Evolutionary conservation across 1,140 invertebrate species (phyloP).

Genomic region (Stegodyphus mimosarum): DNA sequence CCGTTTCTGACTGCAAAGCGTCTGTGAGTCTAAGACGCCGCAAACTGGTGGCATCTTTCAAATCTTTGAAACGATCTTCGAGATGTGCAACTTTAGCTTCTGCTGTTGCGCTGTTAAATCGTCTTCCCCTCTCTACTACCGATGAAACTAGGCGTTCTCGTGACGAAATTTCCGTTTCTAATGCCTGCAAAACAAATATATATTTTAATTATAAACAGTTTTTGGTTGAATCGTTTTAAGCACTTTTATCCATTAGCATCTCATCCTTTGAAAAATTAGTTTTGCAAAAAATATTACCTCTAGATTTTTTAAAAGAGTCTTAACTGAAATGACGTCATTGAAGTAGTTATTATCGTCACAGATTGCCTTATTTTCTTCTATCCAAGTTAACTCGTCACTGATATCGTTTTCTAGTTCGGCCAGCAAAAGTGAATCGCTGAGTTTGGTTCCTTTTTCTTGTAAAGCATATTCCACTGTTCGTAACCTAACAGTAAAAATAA

Average conservation of each 20-base stretch:
- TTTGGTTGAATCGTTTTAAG: not conserved
- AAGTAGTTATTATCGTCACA: conserved; percentile 82
- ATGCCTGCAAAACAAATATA: conserved; percentile 70
- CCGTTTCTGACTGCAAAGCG: conserved; percentile 85
- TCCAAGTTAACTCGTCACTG: conserved; percentile 87
- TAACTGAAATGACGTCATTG: conserved; percentile 86
- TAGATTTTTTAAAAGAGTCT: conserved; percentile 96
- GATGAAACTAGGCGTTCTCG: conserved; percentile 83
- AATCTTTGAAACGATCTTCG: conserved; percentile 69
- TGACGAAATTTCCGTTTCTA: conserved; percentile 84
- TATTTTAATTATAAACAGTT: not conserved
- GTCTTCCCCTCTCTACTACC: conserved; percentile 77
- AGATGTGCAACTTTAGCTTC: conserved; percentile 72
- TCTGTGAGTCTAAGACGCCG: conserved; percentile 79
- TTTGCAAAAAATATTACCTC: conserved; percentile 66
- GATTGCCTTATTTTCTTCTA: conserved; percentile 85
- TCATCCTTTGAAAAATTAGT: not conserved
- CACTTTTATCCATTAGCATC: not conserved
- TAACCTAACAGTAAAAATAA: conserved; percentile 71
- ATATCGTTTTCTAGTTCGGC: conserved; percentile 87
- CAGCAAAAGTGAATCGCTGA: conserved; percentile 85
- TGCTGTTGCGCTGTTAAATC: conserved; percentile 82
- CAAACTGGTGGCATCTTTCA: conserved; percentile 79
- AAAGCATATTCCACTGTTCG: conserved; percentile 83
- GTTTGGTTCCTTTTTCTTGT: conserved; percentile 86